Base-by-base conservation (phyloP, 2,113 vertebrate species). In the Gopherus flavomarginatus region DNA sequence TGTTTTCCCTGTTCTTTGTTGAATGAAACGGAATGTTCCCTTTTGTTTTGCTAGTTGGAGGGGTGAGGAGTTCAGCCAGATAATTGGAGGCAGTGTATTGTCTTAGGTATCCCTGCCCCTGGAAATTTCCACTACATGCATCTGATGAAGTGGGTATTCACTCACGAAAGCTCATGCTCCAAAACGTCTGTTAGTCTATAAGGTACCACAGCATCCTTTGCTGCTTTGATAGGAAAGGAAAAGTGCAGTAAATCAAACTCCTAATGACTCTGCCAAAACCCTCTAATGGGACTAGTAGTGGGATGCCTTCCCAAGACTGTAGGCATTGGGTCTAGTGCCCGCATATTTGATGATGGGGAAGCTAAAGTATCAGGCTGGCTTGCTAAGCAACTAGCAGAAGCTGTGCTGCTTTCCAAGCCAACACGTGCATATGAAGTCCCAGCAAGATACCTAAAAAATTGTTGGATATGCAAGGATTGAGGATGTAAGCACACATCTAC, bases 51-150 rank as follows among this genome's bases (percentile, higher is more conserved):
- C 47, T 82, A 50, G 62, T 50, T 82, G 91, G 57, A 57, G 53
- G 81, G 94, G 52, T 77, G 94, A 89, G 38, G 29, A 14, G 19
- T 83, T 86, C 57, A 54, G 83, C 52, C 90, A 96, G 91, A 54
- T 42, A 8, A 81, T 17, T 95, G 83, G 94, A 95, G 94, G 86
- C 31, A 5, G 10, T 44, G 69, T 77, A 80, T 89, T 85, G 14
- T 42, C 81, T 24, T 8, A 80, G 72, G 44, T 44, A 44, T 44
- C 44, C 44, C 44, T 44, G 44, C 44, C 44, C 44, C 44, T 44
- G 44, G 44, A 44, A 44, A 44, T 44, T 44, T 44, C 44, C 44
- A 44, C 44, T 44, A 44, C 44, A 44, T 44, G 44, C 44, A 44
- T 44, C 44, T 44, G 44, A 44, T 6, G 44, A 44, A 44, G 44